Evolutionary conservation across 2,888 invertebrate genomes (phyloP).

Genomic region (Ferrisia virgata): DNA sequence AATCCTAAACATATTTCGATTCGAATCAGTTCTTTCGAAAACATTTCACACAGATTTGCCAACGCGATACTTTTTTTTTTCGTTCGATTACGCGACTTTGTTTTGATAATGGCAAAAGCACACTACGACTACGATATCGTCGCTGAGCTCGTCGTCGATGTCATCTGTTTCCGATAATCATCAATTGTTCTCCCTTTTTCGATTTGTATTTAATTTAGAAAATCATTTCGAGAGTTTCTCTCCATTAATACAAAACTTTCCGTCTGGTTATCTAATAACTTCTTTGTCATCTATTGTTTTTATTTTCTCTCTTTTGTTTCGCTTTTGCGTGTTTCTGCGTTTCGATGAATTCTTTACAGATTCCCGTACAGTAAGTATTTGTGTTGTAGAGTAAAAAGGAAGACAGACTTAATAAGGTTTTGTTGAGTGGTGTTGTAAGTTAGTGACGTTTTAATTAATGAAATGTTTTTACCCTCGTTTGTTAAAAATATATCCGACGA

Average conservation of each 20-base stretch:
- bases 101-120: not conserved
- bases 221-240: slow-evolving; percentile 18
- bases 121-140: too few relatives aligned
- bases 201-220: slow-evolving; percentile 18
- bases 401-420: not conserved
- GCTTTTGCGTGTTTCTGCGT: not conserved
- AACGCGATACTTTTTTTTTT: too few relatives aligned
- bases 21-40: too few relatives aligned
- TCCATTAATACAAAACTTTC: not conserved
- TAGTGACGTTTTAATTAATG: slow-evolving; percentile 30
- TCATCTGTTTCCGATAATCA: slow-evolving; percentile 5
- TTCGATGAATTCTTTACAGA: not conserved
- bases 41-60: too few relatives aligned
- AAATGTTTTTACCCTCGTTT: slow-evolving; percentile 23
- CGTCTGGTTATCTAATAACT: slow-evolving; percentile 30
- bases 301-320: slow-evolving; percentile 29
- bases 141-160: not conserved
- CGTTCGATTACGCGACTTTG: too few relatives aligned
- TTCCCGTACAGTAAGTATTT: too few relatives aligned
- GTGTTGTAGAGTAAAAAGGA: not conserved
- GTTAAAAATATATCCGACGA: not conserved
- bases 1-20: too few relatives aligned
- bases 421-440: not conserved
- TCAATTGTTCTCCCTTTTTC: not conserved
- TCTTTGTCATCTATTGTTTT: slow-evolving; percentile 24